A percentile compares a stretch with the other conserved stretches of the same genome.
These are phyloP conservation scores for Mimachlamys varia DNA, from an alignment of 2,888 invertebrate genomes.

Conservation along the genomic window DNA sequence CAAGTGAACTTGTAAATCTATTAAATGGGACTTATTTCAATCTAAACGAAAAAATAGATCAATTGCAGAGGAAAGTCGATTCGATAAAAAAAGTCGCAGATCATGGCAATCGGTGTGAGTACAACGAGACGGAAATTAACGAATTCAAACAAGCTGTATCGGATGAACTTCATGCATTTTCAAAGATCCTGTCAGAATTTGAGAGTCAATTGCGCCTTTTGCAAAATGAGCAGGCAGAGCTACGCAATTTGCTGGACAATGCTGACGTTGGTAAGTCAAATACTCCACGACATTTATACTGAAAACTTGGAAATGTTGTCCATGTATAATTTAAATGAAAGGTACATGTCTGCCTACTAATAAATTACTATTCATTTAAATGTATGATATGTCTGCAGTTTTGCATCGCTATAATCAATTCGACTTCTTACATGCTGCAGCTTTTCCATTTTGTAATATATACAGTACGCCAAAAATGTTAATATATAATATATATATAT, in stretches of 20 bases:
- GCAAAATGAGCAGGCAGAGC: not conserved
- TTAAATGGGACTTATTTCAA: constrained; percentile 4
- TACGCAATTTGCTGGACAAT: not conserved
- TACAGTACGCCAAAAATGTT: no score
- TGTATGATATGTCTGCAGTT: no score
- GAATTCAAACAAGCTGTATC: not conserved
- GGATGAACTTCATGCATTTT: not conserved
- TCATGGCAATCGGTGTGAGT: not conserved
- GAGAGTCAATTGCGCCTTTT: not conserved
- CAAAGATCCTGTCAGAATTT: not conserved
- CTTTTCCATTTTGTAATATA: no score
- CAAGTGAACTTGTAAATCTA: not conserved
- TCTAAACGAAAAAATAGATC: not conserved
- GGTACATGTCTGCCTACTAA: no score
- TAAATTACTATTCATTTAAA: no score
- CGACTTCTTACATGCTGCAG: no score
- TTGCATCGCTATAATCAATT: no score
- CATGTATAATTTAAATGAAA: no score
- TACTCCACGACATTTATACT: no score
- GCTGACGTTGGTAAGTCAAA: not conserved
- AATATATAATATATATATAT: no score
- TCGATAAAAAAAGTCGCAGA: not conserved
- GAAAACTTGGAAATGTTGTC: no score
- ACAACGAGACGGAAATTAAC: not conserved
- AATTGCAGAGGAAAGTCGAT: not conserved